phyloP scores from a whole-genome alignment of 2,113 vertebrate genomes.

The Reinhardtius hippoglossoides region DNA sequence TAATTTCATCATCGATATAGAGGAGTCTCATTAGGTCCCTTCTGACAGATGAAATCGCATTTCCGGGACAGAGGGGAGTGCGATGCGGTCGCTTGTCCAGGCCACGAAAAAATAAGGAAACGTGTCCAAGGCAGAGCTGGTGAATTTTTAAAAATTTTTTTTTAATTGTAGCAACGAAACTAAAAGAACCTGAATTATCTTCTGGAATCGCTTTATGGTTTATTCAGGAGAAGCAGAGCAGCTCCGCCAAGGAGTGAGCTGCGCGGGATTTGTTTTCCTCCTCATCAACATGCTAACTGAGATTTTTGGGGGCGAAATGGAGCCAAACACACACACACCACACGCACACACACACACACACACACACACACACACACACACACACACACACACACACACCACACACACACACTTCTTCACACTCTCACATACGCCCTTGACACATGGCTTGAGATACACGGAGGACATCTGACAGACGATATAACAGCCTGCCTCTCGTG shows the following conservation, averaged over 20 bases:
- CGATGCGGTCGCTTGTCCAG: not conserved
- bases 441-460: slow-evolving; percentile 38
- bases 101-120: not conserved
- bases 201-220: slow-evolving; percentile 56
- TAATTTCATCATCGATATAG: slow-evolving; percentile 58
- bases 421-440: slow-evolving; percentile 37
- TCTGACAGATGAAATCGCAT: slow-evolving; percentile 45
- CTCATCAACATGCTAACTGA: slow-evolving; percentile 29
- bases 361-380: slow-evolving; percentile 2
- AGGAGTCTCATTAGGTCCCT: slow-evolving; percentile 46
- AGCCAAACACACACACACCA: slow-evolving; percentile 26
- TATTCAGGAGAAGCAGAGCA: slow-evolving; percentile 43
- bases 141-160: not conserved
- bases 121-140: slow-evolving; percentile 1
- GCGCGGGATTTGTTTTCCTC: slow-evolving; percentile 61
- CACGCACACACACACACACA: slow-evolving; percentile 29
- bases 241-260: slow-evolving; percentile 13
- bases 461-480: slow-evolving; percentile 55
- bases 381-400: slow-evolving; percentile 32
- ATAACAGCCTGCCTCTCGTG: slow-evolving; percentile 15
- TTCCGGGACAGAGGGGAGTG: slow-evolving; percentile 17
- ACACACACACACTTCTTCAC: not conserved
- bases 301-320: slow-evolving; percentile 29
- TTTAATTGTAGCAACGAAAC: not conserved
- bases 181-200: slow-evolving; percentile 32